A percentile compares a stretch with the other conserved stretches of the same genome.
Evolutionary conservation across 1,140 invertebrate species (phyloP).

Genomic region (Hypsibius dujardini): DNA sequence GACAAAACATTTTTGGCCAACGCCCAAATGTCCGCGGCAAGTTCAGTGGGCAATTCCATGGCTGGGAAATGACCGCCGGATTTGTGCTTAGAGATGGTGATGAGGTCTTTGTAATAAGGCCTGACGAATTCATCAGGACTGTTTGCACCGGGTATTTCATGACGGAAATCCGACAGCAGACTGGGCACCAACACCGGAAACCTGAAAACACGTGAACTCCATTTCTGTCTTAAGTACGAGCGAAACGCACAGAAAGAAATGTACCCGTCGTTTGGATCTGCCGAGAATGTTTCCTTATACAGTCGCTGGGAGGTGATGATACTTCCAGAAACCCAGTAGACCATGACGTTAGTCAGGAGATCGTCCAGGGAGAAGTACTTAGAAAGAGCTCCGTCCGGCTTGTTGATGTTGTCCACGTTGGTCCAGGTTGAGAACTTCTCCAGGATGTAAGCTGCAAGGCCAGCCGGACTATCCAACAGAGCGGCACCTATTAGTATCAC

Average conservation of each 20-base stretch:
- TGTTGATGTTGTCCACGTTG: conserved; percentile 32
- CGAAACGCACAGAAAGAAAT: too few species aligned
- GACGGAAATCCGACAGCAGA: not conserved
- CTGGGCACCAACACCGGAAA: not conserved
- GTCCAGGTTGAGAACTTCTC: conserved; percentile 69
- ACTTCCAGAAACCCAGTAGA: conserved; percentile 60
- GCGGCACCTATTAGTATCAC: conserved; percentile 21
- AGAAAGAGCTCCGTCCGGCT: conserved; percentile 50
- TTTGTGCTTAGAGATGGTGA: not conserved
- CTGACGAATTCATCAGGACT: not conserved
- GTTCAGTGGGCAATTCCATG: not conserved
- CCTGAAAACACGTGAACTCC: not conserved
- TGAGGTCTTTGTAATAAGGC: not conserved
- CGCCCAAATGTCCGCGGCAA: conserved; percentile 3
- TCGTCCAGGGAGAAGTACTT: conserved; percentile 47
- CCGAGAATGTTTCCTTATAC: not conserved
- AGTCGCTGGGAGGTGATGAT: conserved; percentile 47
- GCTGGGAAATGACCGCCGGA: not conserved
- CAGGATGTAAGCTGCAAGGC: conserved; percentile 58
- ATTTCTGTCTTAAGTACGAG: too few species aligned
- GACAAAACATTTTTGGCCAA: not conserved
- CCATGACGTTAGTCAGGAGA: conserved; percentile 66
- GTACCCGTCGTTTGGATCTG: not conserved
- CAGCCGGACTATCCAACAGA: conserved; percentile 41
- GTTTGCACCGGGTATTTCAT: not conserved